phyloP scores from a whole-genome alignment of 1,140 invertebrate genomes.

The Periplaneta americana region DNA sequence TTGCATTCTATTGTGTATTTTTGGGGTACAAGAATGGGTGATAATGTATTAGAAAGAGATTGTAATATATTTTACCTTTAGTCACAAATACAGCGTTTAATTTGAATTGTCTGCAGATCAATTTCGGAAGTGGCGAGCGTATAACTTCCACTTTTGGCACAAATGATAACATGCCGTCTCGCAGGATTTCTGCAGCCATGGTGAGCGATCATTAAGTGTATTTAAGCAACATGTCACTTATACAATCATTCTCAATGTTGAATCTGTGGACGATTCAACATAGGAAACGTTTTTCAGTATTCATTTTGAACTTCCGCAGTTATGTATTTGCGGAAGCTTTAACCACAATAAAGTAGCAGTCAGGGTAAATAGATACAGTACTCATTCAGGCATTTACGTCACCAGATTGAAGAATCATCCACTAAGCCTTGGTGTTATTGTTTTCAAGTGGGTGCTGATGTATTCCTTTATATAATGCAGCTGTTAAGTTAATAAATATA shows the following conservation, averaged over 20 bases:
- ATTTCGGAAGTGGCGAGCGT: not conserved
- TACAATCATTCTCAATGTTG: not conserved
- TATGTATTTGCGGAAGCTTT: not conserved
- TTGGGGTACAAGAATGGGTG: not conserved
- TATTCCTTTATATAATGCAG: not conserved
- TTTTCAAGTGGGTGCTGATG: not conserved
- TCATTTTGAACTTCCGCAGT: not conserved
- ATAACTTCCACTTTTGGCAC: too few relatives aligned
- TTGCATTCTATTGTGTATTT: not conserved
- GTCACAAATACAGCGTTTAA: not conserved
- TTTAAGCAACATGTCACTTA: not conserved
- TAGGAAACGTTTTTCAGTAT: not conserved
- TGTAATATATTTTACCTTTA: not conserved
- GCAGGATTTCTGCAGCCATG: constrained; percentile 2
- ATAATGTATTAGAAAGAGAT: not conserved
- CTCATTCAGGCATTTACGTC: not conserved
- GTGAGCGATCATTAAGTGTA: not conserved
- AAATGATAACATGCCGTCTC: not conserved
- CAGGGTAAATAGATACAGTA: not conserved
- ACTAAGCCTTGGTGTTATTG: not conserved
- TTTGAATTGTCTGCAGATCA: not conserved
- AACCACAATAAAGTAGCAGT: not conserved
- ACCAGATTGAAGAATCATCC: not conserved
- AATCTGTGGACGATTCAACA: not conserved
- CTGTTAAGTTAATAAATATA: not conserved